These are phyloP conservation scores for Dendrolimus houi DNA, from an alignment of 2,888 invertebrate genomes.

Conservation along the genomic window DNA sequence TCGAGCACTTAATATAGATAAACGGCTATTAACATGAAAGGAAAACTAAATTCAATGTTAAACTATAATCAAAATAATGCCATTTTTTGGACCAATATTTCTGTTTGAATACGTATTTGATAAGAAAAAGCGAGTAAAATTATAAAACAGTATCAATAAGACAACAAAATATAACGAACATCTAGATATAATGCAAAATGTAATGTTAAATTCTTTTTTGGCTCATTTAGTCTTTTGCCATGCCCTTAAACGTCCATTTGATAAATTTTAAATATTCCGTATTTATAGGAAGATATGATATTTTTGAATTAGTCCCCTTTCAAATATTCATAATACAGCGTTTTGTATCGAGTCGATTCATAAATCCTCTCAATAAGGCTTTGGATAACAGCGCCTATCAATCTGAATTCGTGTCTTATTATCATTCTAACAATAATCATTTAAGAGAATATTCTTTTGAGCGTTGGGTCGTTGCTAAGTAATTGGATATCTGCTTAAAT, in stretches of 20 bases:
- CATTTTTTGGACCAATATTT: too few relatives aligned
- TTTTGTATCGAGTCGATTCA: background rate
- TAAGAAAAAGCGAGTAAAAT: too few relatives aligned
- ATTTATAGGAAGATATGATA: background rate
- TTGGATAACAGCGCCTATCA: slow-evolving; percentile 5
- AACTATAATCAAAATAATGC: too few relatives aligned
- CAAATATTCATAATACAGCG: background rate
- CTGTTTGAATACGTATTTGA: too few relatives aligned
- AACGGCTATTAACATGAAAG: too few relatives aligned
- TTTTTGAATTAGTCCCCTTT: background rate
- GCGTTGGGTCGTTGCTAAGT: slow-evolving; percentile 39
- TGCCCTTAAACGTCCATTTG: background rate
- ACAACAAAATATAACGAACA: too few relatives aligned
- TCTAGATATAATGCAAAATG: too few relatives aligned
- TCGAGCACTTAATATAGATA: too few relatives aligned
- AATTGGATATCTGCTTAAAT: slow-evolving; percentile 56
- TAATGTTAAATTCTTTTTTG: too few relatives aligned
- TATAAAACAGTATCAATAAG: too few relatives aligned
- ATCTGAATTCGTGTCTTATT: slow-evolving; percentile 24
- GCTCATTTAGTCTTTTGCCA: too few relatives aligned
- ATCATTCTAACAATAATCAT: slow-evolving; percentile 29
- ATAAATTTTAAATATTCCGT: background rate
- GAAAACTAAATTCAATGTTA: too few relatives aligned
- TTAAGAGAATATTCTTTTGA: slow-evolving; percentile 24
- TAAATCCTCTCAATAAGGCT: background rate